Conservation (phyloP, 2,888 invertebrate genomes). For the Nymphalis polychloros region DNA sequence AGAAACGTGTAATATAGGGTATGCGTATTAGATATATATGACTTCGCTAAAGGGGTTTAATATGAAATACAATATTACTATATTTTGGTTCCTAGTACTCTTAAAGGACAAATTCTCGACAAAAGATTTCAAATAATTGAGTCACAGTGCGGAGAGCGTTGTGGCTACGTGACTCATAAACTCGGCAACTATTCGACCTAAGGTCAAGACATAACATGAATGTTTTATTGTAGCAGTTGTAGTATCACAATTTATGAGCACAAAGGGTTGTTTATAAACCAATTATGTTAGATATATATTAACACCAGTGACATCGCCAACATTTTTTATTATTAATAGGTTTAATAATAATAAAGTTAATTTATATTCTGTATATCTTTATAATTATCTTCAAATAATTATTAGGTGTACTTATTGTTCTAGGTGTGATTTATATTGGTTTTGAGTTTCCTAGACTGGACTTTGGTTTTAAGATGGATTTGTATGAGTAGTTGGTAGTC, state of each 20-base stretch:
- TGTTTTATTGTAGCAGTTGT: slow-evolving; percentile 50
- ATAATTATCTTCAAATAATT: no score
- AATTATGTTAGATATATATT: neutral
- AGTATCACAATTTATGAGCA: slow-evolving; percentile 19
- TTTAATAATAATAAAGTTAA: no score
- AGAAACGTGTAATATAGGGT: no score
- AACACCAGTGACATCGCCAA: neutral
- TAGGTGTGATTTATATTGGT: no score
- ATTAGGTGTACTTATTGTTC: no score
- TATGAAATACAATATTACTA: neutral
- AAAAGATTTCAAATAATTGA: slow-evolving; percentile 17
- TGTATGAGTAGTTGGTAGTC: no score
- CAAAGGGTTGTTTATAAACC: slow-evolving; percentile 22
- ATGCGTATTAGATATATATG: no score
- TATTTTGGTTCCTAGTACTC: slow-evolving; percentile 1
- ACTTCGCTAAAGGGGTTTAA: neutral
- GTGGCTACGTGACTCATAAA: slow-evolving; percentile 54
- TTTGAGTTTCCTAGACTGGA: no score
- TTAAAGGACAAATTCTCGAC: slow-evolving; percentile 5
- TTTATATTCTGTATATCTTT: no score
- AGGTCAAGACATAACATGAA: slow-evolving; percentile 58
- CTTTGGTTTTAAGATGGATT: no score
- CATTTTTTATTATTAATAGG: neutral
- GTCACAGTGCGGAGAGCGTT: slow-evolving; percentile 5
- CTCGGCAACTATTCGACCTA: slow-evolving; percentile 57